These are phyloP conservation scores for Camelus dromedarius DNA, from an alignment of 2,113 vertebrate genomes.

Conservation along the genomic window DNA sequence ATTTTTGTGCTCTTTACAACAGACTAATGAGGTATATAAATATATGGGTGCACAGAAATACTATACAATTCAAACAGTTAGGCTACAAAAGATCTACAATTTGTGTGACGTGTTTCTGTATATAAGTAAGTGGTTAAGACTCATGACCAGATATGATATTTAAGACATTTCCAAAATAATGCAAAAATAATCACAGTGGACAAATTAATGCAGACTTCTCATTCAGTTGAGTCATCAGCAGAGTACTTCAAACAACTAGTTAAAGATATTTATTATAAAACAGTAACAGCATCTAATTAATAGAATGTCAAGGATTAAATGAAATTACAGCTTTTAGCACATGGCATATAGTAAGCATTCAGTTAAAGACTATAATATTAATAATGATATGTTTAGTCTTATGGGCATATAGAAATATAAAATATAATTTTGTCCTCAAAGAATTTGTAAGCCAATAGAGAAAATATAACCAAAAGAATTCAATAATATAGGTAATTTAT, in stretches of 20 bases:
- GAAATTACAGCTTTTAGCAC: not conserved
- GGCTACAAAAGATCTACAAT: constrained; percentile 67
- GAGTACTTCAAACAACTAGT: not conserved
- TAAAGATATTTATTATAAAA: constrained; percentile 47
- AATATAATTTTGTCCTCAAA: not conserved
- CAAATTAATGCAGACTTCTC: constrained; percentile 43
- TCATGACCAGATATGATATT: constrained; percentile 27
- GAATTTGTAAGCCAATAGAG: not conserved
- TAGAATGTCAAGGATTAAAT: constrained; percentile 12
- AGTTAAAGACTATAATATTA: not conserved
- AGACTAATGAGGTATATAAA: constrained; percentile 88
- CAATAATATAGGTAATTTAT: not conserved
- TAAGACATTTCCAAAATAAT: constrained; percentile 57
- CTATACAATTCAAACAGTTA: constrained; percentile 80
- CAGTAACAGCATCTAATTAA: not conserved
- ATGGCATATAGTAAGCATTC: not conserved
- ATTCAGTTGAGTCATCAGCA: not conserved
- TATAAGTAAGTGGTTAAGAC: constrained; percentile 56
- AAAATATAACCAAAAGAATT: not conserved
- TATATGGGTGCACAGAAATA: constrained; percentile 76
- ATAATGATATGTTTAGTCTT: not conserved
- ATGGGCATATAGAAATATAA: not conserved
- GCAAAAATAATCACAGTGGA: constrained; percentile 15
- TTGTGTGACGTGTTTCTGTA: constrained; percentile 59
- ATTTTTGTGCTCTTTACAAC: constrained; percentile 85